These are phyloP conservation scores for Orcinus orca DNA, from an alignment of 2,113 vertebrate species.

Conservation along the genomic window DNA sequence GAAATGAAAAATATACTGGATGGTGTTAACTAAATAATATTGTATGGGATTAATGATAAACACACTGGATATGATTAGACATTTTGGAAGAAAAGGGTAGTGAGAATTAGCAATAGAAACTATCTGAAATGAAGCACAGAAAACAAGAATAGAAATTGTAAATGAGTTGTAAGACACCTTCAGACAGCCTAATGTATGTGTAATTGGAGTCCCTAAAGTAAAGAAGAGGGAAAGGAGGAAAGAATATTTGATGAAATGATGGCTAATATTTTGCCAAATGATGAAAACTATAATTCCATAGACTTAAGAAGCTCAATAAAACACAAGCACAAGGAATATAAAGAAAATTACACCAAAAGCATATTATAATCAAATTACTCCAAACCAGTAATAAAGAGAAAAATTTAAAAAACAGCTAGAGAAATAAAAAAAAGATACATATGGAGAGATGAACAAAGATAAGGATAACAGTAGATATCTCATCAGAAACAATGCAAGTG, in stretches of 20 bases:
- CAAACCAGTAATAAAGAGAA: neutral
- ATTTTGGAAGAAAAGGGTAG: neutral
- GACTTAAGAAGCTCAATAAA: neutral
- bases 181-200: neutral
- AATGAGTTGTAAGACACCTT: neutral
- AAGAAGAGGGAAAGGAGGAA: neutral
- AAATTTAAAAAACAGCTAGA: neutral
- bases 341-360: neutral
- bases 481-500: neutral
- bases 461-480: neutral
- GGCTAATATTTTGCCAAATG: neutral
- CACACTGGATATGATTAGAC: neutral
- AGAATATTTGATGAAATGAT: neutral
- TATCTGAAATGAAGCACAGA: neutral
- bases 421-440: neutral
- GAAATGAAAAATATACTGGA: neutral
- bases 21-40: neutral
- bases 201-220: neutral
- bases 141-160: neutral
- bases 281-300: neutral
- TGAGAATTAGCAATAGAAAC: neutral
- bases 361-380: neutral
- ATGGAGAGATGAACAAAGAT: neutral
- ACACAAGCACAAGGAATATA: neutral
- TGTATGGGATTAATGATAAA: neutral